Evolutionary conservation across 2,113 vertebrate genomes (phyloP).

Genomic region (Chloroceryle aenea): DNA sequence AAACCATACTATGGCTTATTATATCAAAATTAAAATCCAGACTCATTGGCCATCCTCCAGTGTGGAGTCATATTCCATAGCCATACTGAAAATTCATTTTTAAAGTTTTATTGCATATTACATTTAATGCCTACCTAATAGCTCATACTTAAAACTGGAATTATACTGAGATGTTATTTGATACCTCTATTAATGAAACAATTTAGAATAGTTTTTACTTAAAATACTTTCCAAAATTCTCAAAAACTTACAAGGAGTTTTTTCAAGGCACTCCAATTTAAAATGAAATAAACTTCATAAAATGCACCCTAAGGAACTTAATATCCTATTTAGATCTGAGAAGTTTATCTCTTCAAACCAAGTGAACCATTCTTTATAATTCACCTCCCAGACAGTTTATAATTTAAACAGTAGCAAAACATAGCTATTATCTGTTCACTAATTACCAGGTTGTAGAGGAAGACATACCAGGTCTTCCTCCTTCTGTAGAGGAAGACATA

Average conservation of each 20-base stretch:
- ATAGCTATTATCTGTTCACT: not conserved
- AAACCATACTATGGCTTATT: not conserved
- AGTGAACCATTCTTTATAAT: not conserved
- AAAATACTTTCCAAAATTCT: not conserved
- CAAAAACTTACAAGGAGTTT: not conserved
- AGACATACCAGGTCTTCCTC: not conserved
- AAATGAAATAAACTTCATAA: not conserved
- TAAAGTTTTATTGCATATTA: not conserved
- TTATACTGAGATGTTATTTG: not conserved
- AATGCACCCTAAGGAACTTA: not conserved
- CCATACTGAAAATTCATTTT: not conserved
- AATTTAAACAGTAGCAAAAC: not conserved
- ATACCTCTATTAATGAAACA: not conserved
- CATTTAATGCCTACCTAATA: not conserved
- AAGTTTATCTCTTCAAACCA: not conserved
- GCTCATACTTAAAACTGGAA: not conserved
- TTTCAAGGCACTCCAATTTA: not conserved
- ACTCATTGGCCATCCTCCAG: not conserved
- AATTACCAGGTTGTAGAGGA: not conserved
- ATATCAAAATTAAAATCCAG: not conserved
- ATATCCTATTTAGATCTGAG: not conserved
- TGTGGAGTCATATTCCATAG: not conserved
- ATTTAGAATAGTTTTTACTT: not conserved
- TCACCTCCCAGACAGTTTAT: not conserved
- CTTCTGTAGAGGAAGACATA: too few relatives aligned